These are phyloP conservation scores for Tetragnatha montana DNA, from an alignment of 2,888 invertebrate genomes.

Conservation along the genomic window DNA sequence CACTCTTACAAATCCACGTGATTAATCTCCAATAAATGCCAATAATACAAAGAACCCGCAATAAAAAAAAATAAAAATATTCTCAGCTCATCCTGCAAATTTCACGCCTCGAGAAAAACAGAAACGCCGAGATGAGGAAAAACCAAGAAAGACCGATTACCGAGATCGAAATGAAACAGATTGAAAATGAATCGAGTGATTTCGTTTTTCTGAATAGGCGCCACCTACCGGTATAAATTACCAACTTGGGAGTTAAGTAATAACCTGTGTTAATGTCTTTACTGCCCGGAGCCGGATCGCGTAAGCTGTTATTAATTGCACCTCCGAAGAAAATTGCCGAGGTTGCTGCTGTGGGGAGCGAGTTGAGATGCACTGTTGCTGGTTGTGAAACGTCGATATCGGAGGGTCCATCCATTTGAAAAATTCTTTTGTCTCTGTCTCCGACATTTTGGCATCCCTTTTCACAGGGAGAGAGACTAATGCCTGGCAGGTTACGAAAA, in stretches of 20 bases:
- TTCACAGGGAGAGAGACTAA: constrained; percentile 53
- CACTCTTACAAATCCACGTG: constrained; percentile 6
- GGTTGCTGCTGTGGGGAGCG: constrained; percentile 24
- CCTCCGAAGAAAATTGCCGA: constrained; percentile 55
- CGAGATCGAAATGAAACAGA: constrained; percentile 50
- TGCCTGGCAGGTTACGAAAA: constrained; percentile 39
- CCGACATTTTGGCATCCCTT: constrained; percentile 40
- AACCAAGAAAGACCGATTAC: constrained; percentile 11
- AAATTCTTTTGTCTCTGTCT: constrained; percentile 52
- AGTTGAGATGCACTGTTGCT: constrained; percentile 15
- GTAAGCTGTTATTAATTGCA: constrained; percentile 69
- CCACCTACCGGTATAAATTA: constrained; percentile 57
- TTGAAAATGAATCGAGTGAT: constrained; percentile 54
- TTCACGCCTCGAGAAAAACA: constrained; percentile 46
- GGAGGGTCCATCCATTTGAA: constrained; percentile 33
- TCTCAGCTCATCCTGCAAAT: background rate
- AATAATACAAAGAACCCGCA: constrained; percentile 4
- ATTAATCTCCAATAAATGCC: constrained; percentile 52
- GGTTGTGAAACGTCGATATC: constrained; percentile 56
- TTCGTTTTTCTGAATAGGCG: constrained; percentile 33
- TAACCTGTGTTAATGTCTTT: constrained; percentile 63
- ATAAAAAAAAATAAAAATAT: constrained; percentile 5
- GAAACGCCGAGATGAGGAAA: constrained; percentile 3
- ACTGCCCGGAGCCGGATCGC: constrained; percentile 35
- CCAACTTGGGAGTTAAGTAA: constrained; percentile 54